Evolutionary conservation across 2,888 invertebrate species (phyloP).

Genomic region (Gari tellinella): DNA sequence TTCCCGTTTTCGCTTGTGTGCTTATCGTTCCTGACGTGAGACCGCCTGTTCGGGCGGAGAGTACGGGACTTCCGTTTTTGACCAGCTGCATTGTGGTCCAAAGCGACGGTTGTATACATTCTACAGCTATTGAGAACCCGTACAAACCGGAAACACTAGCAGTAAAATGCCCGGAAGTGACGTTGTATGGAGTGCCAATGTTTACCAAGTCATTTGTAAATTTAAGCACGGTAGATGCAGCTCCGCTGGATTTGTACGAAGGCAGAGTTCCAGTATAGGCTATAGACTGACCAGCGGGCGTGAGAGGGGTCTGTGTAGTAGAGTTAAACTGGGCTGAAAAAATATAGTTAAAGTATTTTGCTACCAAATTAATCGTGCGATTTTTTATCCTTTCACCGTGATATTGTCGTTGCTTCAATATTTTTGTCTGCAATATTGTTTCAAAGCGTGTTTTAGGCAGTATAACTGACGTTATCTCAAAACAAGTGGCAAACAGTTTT

Average conservation of each 20-base stretch:
- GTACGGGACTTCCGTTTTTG: conserved; percentile 31
- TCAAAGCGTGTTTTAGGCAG: no score
- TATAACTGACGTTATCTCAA: no score
- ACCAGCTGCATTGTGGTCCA: conserved; percentile 43
- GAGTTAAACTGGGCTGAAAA: conserved; percentile 37
- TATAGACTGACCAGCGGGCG: conserved; percentile 13
- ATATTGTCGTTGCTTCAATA: no score
- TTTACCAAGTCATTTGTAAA: conserved; percentile 46
- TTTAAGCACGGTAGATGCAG: conserved; percentile 32
- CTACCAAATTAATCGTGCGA: no score
- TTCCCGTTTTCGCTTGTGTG: conserved; percentile 41
- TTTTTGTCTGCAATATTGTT: no score
- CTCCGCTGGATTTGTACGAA: conserved; percentile 18
- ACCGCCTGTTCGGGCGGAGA: conserved; percentile 41
- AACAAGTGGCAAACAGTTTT: no score
- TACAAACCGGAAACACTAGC: conserved; percentile 45
- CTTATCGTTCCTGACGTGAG: conserved; percentile 8
- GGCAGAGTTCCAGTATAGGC: conserved; percentile 48
- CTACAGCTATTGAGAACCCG: conserved; percentile 36
- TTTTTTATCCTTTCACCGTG: no score
- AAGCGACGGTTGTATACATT: conserved; percentile 29
- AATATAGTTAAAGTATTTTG: no score
- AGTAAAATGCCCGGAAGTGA: conserved; percentile 28
- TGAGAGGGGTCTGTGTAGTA: background rate
- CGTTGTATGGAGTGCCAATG: conserved; percentile 34